Percentiles rank a stretch among this genome's conserved stretches.
Conservation (phyloP, 1,140 invertebrate genomes). For the Drosophila ercepeae region DNA sequence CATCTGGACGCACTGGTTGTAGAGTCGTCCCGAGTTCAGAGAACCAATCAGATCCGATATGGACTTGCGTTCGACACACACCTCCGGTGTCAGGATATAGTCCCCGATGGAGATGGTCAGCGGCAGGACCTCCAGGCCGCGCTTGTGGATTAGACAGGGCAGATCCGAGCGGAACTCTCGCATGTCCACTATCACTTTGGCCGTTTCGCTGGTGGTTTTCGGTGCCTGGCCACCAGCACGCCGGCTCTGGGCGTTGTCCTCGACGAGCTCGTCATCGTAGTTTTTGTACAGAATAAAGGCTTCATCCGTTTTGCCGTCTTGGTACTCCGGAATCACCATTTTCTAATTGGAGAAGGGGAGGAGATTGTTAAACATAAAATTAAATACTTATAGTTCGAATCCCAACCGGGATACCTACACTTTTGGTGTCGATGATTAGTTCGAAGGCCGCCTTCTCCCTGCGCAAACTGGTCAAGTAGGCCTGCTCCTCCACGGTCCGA, state of each 20-base stretch:
- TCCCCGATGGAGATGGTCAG: conserved; percentile 96
- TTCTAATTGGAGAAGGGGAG: conserved; percentile 85
- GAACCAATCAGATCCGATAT: conserved; percentile 98
- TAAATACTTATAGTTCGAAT: not conserved
- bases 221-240: conserved; percentile 86
- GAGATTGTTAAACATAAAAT: not conserved
- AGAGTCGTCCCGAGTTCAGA: conserved; percentile 96
- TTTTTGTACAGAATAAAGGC: conserved; percentile 86
- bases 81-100: conserved; percentile 98
- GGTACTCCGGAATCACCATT: conserved; percentile 96
- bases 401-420: conserved; percentile 86
- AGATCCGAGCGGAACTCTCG: conserved; percentile 98
- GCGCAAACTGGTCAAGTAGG: conserved; percentile 94
- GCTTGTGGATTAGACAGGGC: conserved; percentile 95
- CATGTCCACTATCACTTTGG: conserved; percentile 97
- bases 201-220: conserved; percentile 74
- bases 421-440: conserved; percentile 94
- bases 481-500: conserved; percentile 97
- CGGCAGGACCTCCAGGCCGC: conserved; percentile 97
- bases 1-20: conserved; percentile 97
- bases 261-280: conserved; percentile 70
- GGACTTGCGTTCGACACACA: conserved; percentile 98
- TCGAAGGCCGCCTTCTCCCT: conserved; percentile 98
- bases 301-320: conserved; percentile 93
- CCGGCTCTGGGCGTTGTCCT: conserved; percentile 85